Percentiles rank a stretch among this genome's conserved stretches.
phyloP scores from a whole-genome alignment of 2,888 invertebrate species.

The Thumatha senex region DNA sequence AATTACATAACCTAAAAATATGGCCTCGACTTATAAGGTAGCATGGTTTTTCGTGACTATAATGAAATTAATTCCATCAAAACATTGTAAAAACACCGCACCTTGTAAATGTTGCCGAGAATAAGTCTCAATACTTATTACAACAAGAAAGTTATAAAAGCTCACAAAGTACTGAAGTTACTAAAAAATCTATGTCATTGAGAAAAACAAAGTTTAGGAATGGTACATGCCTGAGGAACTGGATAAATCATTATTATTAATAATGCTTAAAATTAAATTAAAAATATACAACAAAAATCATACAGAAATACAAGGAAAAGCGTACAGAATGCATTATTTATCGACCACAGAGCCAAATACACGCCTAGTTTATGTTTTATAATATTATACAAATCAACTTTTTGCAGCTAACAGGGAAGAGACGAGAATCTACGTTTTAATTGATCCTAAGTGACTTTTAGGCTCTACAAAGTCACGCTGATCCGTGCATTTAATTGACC shows the following conservation, averaged over 20 bases:
- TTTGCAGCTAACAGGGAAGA: too few species aligned
- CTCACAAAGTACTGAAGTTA: neutral
- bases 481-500: too few species aligned
- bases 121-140: neutral
- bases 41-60: neutral
- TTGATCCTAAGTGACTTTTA: too few species aligned
- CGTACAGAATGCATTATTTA: too few species aligned
- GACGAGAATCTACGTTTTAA: too few species aligned
- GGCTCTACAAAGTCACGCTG: too few species aligned
- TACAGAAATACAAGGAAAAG: too few species aligned
- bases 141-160: neutral
- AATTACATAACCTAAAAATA: neutral
- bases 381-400: too few species aligned
- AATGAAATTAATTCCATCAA: neutral
- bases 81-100: neutral
- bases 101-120: neutral
- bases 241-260: neutral
- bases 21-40: neutral
- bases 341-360: too few species aligned
- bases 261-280: too few species aligned
- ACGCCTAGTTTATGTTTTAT: too few species aligned
- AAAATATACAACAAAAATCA: too few species aligned
- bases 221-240: neutral
- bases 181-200: neutral
- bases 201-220: neutral